Percentiles rank a stretch among this genome's conserved stretches.
Conservation (phyloP, 2,113 vertebrate genomes). For the Colossoma macropomum region DNA sequence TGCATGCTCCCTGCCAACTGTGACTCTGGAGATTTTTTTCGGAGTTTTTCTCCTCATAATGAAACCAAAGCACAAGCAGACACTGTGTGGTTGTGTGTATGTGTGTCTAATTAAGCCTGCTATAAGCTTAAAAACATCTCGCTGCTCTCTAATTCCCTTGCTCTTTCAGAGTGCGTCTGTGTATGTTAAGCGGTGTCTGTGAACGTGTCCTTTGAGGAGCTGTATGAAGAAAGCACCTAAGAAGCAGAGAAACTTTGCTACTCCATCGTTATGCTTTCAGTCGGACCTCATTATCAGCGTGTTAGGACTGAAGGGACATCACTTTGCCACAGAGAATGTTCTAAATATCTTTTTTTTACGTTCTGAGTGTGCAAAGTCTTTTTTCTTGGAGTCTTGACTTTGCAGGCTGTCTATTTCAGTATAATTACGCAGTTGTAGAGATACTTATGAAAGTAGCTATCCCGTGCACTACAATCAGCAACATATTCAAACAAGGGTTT, state of each 20-base stretch:
- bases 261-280: neutral
- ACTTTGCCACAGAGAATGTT: neutral
- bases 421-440: neutral
- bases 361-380: neutral
- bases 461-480: neutral
- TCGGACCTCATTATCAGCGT: neutral
- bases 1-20: conserved; percentile 1
- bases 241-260: neutral
- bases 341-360: too few relatives aligned
- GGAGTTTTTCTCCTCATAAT: conserved; percentile 26
- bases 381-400: neutral
- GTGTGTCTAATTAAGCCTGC: neutral
- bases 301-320: neutral
- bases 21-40: conserved; percentile 9
- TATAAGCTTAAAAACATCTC: conserved; percentile 24
- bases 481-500: neutral
- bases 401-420: neutral
- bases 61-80: conserved; percentile 9
- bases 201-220: neutral
- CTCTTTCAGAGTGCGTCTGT: neutral
- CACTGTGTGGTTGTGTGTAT: neutral
- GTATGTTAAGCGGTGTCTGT: neutral
- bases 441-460: neutral
- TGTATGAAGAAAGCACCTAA: neutral
- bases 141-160: neutral